Evolutionary conservation across 1,140 invertebrate genomes (phyloP).

Genomic region (Reticulitermes speratus): DNA sequence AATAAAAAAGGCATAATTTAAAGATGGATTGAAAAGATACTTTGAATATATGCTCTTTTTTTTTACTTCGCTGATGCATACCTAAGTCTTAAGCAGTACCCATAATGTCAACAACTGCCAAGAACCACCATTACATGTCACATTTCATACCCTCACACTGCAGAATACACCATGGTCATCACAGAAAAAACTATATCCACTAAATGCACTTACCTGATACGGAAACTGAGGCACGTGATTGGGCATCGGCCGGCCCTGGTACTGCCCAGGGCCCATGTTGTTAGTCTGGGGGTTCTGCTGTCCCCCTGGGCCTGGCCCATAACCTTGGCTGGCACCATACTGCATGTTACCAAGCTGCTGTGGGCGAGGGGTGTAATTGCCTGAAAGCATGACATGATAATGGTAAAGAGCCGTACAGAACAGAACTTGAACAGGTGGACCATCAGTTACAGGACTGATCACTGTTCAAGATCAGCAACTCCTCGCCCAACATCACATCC

Average conservation of each 20-base stretch:
- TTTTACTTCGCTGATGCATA: too few relatives aligned
- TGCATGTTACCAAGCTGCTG: constrained; percentile 46
- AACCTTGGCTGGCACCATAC: constrained; percentile 51
- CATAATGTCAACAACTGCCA: too few relatives aligned
- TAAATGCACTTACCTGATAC: constrained; percentile 38
- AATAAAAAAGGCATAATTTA: too few relatives aligned
- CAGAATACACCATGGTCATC: too few relatives aligned
- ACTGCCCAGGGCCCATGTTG: constrained; percentile 43
- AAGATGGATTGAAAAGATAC: too few relatives aligned
- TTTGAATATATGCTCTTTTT: too few relatives aligned
- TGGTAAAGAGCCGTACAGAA: constrained; percentile 29
- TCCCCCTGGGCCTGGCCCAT: constrained; percentile 49
- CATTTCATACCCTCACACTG: too few relatives aligned
- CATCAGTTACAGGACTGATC: not conserved
- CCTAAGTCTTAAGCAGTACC: too few relatives aligned
- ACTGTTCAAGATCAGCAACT: too few relatives aligned
- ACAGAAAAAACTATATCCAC: too few relatives aligned
- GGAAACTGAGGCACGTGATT: constrained; percentile 55
- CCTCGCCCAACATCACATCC: not conserved
- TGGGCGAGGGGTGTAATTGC: constrained; percentile 57
- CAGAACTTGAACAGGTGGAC: not conserved
- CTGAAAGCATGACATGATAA: constrained; percentile 36
- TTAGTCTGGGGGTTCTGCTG: constrained; percentile 39
- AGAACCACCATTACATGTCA: too few relatives aligned
- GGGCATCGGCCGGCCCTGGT: constrained; percentile 52